These are phyloP conservation scores for Orthosia cruda DNA, from an alignment of 2,888 invertebrate species.

Conservation along the genomic window DNA sequence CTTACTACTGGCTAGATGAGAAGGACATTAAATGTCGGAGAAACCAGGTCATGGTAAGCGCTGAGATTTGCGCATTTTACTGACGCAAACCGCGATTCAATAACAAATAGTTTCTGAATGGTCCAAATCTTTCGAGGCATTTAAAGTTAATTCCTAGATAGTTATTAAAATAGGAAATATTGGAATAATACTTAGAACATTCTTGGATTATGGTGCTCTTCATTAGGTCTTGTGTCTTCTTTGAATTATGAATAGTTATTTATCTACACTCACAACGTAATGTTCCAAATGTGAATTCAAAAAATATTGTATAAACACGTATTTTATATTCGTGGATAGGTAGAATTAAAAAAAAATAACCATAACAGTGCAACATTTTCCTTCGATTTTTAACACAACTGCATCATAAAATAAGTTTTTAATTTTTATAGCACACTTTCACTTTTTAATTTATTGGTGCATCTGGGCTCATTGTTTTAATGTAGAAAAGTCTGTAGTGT, in stretches of 20 bases:
- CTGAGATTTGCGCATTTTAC: constrained; percentile 62
- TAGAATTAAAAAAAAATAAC: too few relatives aligned
- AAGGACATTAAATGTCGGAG: constrained; percentile 62
- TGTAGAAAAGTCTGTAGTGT: too few relatives aligned
- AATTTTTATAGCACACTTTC: too few relatives aligned
- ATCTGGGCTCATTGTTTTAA: too few relatives aligned
- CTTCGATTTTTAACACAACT: too few relatives aligned
- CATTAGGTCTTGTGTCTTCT: neutral
- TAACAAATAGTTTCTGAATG: constrained; percentile 17
- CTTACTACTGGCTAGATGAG: constrained; percentile 20
- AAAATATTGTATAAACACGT: too few relatives aligned
- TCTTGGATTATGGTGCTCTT: neutral
- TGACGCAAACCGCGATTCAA: constrained; percentile 59
- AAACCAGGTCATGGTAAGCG: constrained; percentile 68
- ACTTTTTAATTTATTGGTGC: too few relatives aligned
- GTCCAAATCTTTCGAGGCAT: neutral
- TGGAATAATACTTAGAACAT: neutral
- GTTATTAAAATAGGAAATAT: neutral
- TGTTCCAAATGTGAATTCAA: too few relatives aligned
- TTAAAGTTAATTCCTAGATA: constrained; percentile 1
- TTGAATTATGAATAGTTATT: neutral
- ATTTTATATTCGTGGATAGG: too few relatives aligned
- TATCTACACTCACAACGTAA: too few relatives aligned
- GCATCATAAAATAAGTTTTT: too few relatives aligned
- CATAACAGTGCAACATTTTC: too few relatives aligned